A percentile compares a stretch with the other conserved stretches of the same genome.
These are phyloP conservation scores for Himalopsyche anomala DNA, from an alignment of 2,888 invertebrate species.

Conservation along the genomic window DNA sequence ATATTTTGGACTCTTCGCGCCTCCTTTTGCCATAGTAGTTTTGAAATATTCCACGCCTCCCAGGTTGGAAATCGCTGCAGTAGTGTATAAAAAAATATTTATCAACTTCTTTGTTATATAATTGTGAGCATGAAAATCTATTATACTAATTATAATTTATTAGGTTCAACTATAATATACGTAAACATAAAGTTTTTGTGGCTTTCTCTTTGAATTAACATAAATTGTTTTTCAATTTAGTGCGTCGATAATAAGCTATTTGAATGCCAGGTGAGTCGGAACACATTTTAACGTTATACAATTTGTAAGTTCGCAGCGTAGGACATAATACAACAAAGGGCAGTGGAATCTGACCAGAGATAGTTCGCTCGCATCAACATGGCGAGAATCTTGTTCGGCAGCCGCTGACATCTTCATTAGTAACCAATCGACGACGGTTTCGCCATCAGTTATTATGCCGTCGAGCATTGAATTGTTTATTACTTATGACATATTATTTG, in stretches of 20 bases:
- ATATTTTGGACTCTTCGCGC: no score
- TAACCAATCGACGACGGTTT: constrained; percentile 53
- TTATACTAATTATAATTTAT: no score
- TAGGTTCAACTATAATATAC: no score
- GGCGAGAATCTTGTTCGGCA: constrained; percentile 41
- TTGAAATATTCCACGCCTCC: no score
- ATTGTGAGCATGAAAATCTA: no score
- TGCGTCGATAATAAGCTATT: neutral
- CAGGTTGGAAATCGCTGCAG: no score
- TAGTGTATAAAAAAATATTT: no score
- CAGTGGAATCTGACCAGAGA: constrained; percentile 45
- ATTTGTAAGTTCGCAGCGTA: constrained; percentile 37
- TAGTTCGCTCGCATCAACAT: constrained; percentile 51
- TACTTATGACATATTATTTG: constrained; percentile 1
- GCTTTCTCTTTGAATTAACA: no score
- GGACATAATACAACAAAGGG: constrained; percentile 51
- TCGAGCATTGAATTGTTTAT: neutral
- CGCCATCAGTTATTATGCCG: neutral
- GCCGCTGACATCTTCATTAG: constrained; percentile 57
- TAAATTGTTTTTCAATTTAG: no score
- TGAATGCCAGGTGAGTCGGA: neutral
- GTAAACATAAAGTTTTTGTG: no score
- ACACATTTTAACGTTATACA: neutral
- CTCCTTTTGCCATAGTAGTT: no score
- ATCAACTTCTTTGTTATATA: no score